Base-by-base conservation (phyloP, 2,888 invertebrate species). In the Cecidostiba fungosa region DNA sequence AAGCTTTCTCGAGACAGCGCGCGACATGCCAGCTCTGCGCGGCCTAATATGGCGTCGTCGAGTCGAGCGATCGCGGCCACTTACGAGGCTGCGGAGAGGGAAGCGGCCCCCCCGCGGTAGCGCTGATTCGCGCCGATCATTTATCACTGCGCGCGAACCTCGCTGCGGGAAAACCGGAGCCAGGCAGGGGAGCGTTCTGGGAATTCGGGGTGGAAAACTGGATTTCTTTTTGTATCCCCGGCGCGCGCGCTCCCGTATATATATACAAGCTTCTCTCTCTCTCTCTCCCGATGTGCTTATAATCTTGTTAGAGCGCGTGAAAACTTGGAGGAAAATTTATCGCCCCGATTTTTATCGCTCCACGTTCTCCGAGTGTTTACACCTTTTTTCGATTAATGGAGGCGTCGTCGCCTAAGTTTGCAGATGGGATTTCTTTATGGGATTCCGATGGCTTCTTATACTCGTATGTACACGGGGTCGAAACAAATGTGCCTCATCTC, bases 81-180 rank as follows among this genome's bases (percentile, higher is more conserved):
- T 82, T 82, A 76, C 8, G 32, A 23, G 39, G 19, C 8, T 12
- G 16, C 4, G 16, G 47, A 76, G 36, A 43, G 81, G 73, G 26
- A 70, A 59, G 59, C 66, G 32, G 77, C 26, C 32, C 70, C 70
- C 32, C 69, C 54, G 69, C 47, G 47, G 77, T 62, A 54, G 78
- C 76, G 70, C 80, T 85, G 84, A 85, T 85, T 85, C 80, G 69
- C 59, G 32, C n/a, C 29, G 84, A 80, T 80, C 80, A 85, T 85
- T 85, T 85, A 85, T 85, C 84, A 85, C 80, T 39, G 54, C n/a
- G 76, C 29, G 43, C 26, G 72, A n/a, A 12, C 14, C 69, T 47
- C 62, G 59, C 54, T 66, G 47, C 47, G 80, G 50, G 70, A 70
- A 82, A 70, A 72, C 70, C 26, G n/a, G 81, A 8, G 54, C 54